These are phyloP conservation scores for Chlorodrepanis virens DNA, from an alignment of 2,113 vertebrate species.

Conservation along the genomic window DNA sequence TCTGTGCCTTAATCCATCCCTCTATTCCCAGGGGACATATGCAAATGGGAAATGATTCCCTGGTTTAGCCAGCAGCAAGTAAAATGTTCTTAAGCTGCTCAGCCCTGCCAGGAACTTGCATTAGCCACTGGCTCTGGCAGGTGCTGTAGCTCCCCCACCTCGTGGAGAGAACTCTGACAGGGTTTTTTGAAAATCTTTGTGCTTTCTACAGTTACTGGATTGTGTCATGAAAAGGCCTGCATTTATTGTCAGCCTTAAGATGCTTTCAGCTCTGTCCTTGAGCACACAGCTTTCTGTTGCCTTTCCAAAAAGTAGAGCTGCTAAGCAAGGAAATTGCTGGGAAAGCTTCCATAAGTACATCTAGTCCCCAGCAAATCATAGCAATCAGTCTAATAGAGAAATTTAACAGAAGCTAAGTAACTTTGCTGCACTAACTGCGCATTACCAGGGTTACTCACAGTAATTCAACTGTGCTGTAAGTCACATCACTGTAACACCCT, in stretches of 20 bases:
- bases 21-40: background rate
- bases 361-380: background rate
- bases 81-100: background rate
- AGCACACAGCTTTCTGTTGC: constrained; percentile 4
- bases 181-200: background rate
- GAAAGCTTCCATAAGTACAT: background rate
- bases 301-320: background rate
- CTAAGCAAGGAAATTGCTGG: background rate
- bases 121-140: background rate
- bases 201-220: background rate
- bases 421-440: background rate
- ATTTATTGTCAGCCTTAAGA: background rate
- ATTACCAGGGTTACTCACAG: background rate
- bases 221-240: background rate
- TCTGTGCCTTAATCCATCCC: background rate
- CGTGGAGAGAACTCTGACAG: background rate
- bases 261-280: background rate
- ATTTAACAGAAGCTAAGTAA: background rate
- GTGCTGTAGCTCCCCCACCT: background rate
- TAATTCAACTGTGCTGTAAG: background rate
- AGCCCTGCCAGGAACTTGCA: background rate
- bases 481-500: background rate
- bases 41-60: background rate
- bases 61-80: background rate
- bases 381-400: background rate